Evolutionary conservation across 2,797 vertebrate species (phyloP).

Genomic region (Xenops minutus): DNA sequence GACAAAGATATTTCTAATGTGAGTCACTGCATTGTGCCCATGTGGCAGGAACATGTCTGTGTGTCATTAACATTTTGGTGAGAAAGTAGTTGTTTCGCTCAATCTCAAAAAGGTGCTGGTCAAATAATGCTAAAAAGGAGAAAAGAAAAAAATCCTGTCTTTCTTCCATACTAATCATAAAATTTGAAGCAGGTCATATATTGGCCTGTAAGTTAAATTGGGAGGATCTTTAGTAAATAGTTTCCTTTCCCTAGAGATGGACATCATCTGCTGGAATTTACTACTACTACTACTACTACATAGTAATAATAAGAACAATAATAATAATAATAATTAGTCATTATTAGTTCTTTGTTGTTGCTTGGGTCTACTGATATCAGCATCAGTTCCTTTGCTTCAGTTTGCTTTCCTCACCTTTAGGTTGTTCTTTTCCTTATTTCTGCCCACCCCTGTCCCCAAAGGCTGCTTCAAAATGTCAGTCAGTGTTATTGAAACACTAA

Average conservation of each 20-base stretch:
- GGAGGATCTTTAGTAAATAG: neutral
- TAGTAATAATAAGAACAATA: neutral
- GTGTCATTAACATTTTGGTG: neutral
- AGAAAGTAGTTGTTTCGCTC: neutral
- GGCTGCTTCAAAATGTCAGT: neutral
- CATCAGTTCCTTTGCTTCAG: neutral
- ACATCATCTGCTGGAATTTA: neutral
- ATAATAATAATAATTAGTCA: neutral
- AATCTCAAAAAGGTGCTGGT: neutral
- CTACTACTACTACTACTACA: neutral
- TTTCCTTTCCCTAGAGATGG: neutral
- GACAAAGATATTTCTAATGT: neutral
- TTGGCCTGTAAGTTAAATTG: neutral
- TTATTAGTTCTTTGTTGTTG: neutral
- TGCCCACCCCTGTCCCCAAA: neutral
- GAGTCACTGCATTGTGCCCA: neutral
- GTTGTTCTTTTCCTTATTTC: neutral
- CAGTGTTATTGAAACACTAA: neutral
- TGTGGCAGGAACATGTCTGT: neutral
- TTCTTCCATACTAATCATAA: neutral
- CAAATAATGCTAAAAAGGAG: neutral
- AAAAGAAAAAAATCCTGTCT: rapidly evolving
- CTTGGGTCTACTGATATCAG: neutral
- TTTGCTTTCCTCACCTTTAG: neutral
- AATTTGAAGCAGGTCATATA: neutral